Conservation (phyloP, 2,113 vertebrate species). For the Heptranchias perlo region DNA sequence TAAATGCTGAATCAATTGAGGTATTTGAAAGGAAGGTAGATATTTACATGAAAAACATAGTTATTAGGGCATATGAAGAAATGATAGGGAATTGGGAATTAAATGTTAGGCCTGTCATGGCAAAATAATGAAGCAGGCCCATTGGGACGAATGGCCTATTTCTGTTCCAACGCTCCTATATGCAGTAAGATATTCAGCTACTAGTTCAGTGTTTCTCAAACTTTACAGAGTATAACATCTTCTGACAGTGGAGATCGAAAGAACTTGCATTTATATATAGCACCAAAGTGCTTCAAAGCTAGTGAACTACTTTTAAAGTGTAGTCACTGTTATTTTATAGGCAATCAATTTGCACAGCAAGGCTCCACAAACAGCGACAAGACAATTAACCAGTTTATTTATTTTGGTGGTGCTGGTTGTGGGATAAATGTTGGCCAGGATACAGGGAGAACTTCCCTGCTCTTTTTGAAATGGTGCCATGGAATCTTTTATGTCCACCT, state of each 20-base stretch:
- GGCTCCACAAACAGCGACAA: background rate
- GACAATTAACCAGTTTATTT: no score
- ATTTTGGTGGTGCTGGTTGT: background rate
- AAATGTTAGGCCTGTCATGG: no score
- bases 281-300: no score
- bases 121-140: no score
- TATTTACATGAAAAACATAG: background rate
- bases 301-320: background rate
- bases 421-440: background rate
- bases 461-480: background rate
- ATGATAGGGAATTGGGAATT: background rate
- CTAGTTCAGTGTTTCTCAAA: no score
- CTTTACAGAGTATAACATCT: no score
- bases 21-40: background rate
- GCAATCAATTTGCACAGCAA: background rate
- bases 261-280: no score
- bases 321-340: background rate
- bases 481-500: background rate
- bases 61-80: background rate
- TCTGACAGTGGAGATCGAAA: no score
- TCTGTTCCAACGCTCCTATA: no score
- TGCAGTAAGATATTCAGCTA: no score
- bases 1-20: background rate
- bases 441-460: background rate
- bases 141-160: no score